Evolutionary conservation across 1,140 invertebrate genomes (phyloP), one percentile per base, ranked within the genome.

Genomic region (Sycophila sp.): DNA sequence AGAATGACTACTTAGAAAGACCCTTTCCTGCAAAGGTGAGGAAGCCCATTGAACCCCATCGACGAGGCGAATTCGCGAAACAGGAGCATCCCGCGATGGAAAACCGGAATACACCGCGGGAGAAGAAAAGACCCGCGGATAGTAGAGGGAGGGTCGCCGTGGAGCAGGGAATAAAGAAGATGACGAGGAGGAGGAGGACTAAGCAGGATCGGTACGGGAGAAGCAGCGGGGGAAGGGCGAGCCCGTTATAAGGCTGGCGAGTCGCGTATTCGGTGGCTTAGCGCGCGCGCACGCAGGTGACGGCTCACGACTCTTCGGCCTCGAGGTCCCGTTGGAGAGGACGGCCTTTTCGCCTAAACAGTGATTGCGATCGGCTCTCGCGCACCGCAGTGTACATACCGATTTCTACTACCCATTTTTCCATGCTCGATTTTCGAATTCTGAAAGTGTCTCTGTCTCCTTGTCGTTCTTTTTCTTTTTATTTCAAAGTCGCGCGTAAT

Each of bases 201-300:
- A 67, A 19, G 28, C 28, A n/a, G 22, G 24, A 28, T 22, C 19
- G 24, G 72, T n/a, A n/a, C 4, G n/a, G 67, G 56, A 68, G 77
- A 68, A 66, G 72, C 66, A 67, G 56, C 34, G 75, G 77, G 82
- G 79, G 82, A 78, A 83, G 83, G 81, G 80, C 81, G 74, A 82
- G 81, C 80, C 84, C 82, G 84, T 85, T 86, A 86, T 86, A 85
- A 65, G 85, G 83, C 78, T 81, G 81, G 79, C 74, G 80, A 78
- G 74, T 71, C 76, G 78, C 77, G 79, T 77, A 80, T 82, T 81
- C 73, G 76, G 78, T 78, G 78, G 78, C 80, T 85, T 83, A 82
- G 34, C 51, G 69, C 58, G 69, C 42, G 62, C 51, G 49, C 56
- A 19, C 53, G 34, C 32, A 26, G 22, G 22, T 24, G 24, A 24